These are phyloP conservation scores for Trichopria drosophilae DNA, from an alignment of 2,888 invertebrate species.

Conservation along the genomic window DNA sequence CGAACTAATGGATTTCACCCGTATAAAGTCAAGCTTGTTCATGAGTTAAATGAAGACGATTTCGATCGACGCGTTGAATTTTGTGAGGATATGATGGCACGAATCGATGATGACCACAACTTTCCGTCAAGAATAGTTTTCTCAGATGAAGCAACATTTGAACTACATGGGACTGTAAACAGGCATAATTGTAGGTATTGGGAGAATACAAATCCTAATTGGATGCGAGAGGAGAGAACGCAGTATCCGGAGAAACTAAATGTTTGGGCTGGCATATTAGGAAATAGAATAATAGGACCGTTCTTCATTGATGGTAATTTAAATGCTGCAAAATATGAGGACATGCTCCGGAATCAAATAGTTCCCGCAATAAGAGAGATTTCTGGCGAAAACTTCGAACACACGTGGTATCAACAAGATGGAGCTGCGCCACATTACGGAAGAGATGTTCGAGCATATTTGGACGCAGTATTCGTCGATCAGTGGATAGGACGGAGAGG, in stretches of 20 bases:
- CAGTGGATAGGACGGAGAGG: too few relatives aligned
- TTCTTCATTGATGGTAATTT: slow-evolving; percentile 42
- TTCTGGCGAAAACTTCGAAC: too few relatives aligned
- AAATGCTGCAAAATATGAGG: slow-evolving; percentile 14
- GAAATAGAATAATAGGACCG: slow-evolving; percentile 39
- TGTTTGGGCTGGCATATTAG: slow-evolving; percentile 13
- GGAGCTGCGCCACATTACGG: too few relatives aligned
- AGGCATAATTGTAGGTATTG: slow-evolving; percentile 41
- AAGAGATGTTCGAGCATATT: too few relatives aligned
- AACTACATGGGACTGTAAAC: slow-evolving; percentile 39
- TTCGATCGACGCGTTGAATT: too few relatives aligned
- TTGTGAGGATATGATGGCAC: slow-evolving; percentile 28
- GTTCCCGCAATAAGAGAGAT: too few relatives aligned
- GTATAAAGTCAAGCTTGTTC: too few relatives aligned
- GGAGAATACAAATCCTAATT: slow-evolving; percentile 36
- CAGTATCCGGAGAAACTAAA: slow-evolving; percentile 11
- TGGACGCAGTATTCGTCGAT: too few relatives aligned
- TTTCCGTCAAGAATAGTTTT: slow-evolving; percentile 34
- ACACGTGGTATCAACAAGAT: too few relatives aligned
- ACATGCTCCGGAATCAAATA: slow-evolving; percentile 19
- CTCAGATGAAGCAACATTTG: slow-evolving; percentile 38
- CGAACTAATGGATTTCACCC: too few relatives aligned
- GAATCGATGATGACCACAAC: slow-evolving; percentile 15
- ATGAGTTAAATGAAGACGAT: too few relatives aligned
- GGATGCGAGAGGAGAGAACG: slow-evolving; percentile 21